Percentiles rank a stretch among this genome's conserved stretches.
Conservation (phyloP, 2,113 vertebrate genomes). For the Muscicapa adusta region DNA sequence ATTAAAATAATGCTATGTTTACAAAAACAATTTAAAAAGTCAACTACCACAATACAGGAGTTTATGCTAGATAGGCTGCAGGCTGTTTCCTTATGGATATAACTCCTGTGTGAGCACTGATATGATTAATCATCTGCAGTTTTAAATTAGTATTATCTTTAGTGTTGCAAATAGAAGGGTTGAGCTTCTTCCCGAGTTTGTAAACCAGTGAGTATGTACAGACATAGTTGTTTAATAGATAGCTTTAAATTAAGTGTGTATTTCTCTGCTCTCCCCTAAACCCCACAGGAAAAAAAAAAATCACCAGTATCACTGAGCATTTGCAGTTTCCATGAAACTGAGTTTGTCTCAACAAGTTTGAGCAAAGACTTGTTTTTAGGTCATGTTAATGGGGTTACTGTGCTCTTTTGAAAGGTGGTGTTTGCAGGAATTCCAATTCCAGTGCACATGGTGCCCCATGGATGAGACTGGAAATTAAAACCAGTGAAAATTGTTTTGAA, state of each 20-base stretch:
- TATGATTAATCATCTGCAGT: constrained; percentile 29
- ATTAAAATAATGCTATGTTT: constrained; percentile 63
- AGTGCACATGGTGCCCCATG: neutral
- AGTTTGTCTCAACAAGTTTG: neutral
- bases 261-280: neutral
- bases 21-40: neutral
- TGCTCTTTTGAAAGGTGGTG: neutral
- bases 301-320: constrained; percentile 26
- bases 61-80: constrained; percentile 54
- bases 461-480: neutral
- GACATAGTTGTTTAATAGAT: constrained; percentile 15
- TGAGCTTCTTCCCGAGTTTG: constrained; percentile 10
- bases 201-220: constrained; percentile 45
- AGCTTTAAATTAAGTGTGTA: constrained; percentile 30
- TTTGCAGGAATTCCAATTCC: neutral
- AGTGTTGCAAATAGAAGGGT: constrained; percentile 47
- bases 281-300: neutral
- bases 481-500: neutral
- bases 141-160: constrained; percentile 48
- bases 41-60: constrained; percentile 43
- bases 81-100: constrained; percentile 30
- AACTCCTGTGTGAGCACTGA: constrained; percentile 52
- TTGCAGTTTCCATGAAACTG: constrained; percentile 18
- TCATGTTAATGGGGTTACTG: neutral
- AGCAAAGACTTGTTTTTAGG: neutral